Evolutionary conservation across 2,797 vertebrate genomes (phyloP), one percentile per base, ranked within the genome.

Genomic region (Sylvia borin): DNA sequence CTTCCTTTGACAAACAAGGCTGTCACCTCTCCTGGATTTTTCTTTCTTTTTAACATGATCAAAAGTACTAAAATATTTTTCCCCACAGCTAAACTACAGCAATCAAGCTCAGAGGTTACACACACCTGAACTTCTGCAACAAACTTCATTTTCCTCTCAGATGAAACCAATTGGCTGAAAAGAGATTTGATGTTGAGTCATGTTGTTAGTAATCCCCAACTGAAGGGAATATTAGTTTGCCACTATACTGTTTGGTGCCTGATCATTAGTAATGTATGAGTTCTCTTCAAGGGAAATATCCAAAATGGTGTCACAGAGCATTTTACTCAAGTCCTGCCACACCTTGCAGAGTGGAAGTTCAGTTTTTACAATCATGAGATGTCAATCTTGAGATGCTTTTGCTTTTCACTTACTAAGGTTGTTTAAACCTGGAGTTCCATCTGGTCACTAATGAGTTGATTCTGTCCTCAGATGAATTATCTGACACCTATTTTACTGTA

Each of bases 1-100:
- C 82, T 91, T 88, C 11, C 0, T 72, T 88, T 95, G 89, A 92
- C 6, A 84, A 95, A 65, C 62, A 92, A 91, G 50, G 47, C 79
- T 93, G 88, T 86, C 87, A 95, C 61, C 78, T 76, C 93, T 38
- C 26, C 36, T 40, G 66, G 53, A 43, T 86, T 88, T 71, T 88
- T 81, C 48, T 82, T 21, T 64, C 65, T 67, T 91, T 95, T 91
- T 48, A 72, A 11, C n/a, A 60, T 68, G 64, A 96, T 88, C 32
- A 85, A 70, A 90, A 81, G 58, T 8, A 89, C 14, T 55, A 14
- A 81, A 55, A 72, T 90, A 64, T 87, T 76, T 60, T 85, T 48
- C 8, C 16, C 50, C n/a, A 45, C 20, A 73, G 36, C 20, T 85
- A 47, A 73, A 78, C 47, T 58, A 27, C 8, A 88, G 45, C 9